Percentiles rank a stretch among this genome's conserved stretches.
These are phyloP conservation scores for Oncorhynchus keta DNA, from an alignment of 2,113 vertebrate species.

Conservation along the genomic window DNA sequence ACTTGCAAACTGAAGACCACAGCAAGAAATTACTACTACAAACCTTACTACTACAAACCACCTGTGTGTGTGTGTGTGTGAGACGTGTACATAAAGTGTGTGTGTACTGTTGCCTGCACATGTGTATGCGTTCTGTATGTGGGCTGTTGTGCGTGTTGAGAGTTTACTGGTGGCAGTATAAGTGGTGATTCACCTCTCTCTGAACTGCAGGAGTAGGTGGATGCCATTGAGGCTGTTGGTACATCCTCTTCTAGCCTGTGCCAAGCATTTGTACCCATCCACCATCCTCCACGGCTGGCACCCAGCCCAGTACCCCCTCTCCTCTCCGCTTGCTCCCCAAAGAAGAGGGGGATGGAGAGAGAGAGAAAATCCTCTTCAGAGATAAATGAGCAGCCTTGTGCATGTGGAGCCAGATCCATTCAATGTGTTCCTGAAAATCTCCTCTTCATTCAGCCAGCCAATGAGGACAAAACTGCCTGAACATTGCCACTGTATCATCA, in stretches of 20 bases:
- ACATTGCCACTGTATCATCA: constrained; percentile 16
- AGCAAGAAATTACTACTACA: constrained; percentile 11
- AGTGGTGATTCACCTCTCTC: constrained; percentile 69
- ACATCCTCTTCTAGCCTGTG: constrained; percentile 33
- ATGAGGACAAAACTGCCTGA: constrained; percentile 12
- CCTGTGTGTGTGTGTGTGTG: too few relatives aligned
- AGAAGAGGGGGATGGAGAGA: constrained; percentile 47
- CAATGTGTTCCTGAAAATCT: constrained; percentile 38
- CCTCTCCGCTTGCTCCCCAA: constrained; percentile 15
- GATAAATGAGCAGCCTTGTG: constrained; percentile 11
- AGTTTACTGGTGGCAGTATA: constrained; percentile 33
- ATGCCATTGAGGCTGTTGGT: constrained; percentile 68
- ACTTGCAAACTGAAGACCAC: constrained; percentile 12
- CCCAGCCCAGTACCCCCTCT: constrained; percentile 25
- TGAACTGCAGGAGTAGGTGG: constrained; percentile 62
- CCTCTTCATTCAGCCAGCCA: neutral
- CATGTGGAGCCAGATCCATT: constrained; percentile 26
- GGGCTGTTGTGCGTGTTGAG: constrained; percentile 12
- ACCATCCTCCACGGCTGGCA: constrained; percentile 56
- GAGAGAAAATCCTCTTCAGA: constrained; percentile 44
- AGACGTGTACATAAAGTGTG: too few relatives aligned
- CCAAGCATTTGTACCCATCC: constrained; percentile 69
- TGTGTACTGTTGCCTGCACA: too few relatives aligned
- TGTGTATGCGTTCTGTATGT: constrained; percentile 12
- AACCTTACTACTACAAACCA: neutral